Evolutionary conservation across 1,140 invertebrate species (phyloP).

Genomic region (Trichoplusia ni): DNA sequence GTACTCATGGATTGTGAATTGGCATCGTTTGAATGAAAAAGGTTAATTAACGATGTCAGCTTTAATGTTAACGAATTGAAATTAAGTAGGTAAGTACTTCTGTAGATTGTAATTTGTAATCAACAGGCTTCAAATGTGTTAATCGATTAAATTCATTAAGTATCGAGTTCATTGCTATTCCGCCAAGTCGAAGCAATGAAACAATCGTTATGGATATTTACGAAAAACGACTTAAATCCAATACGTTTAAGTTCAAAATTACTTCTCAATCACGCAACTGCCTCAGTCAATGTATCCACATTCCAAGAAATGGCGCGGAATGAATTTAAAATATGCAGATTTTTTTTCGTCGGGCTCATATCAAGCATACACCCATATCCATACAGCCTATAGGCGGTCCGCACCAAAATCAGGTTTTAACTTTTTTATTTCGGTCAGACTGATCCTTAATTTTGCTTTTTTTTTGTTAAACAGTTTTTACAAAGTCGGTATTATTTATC

Average conservation of each 20-base stretch:
- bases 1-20: too few relatives aligned
- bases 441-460: not conserved
- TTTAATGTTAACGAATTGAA: too few relatives aligned
- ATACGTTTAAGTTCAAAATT: not conserved
- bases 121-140: not conserved
- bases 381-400: not conserved
- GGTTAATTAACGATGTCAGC: too few relatives aligned
- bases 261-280: not conserved
- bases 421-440: not conserved
- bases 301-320: slow-evolving; percentile 26
- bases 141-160: not conserved
- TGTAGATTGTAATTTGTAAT: not conserved
- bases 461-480: not conserved
- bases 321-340: slow-evolving; percentile 20
- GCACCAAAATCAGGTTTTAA: slow-evolving; percentile 1
- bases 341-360: not conserved
- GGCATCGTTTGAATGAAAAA: too few relatives aligned
- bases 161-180: slow-evolving; percentile 23
- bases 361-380: not conserved
- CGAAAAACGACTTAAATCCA: not conserved
- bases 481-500: too few relatives aligned
- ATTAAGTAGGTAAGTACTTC: not conserved
- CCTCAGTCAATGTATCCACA: not conserved
- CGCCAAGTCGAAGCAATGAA: slow-evolving; percentile 7
- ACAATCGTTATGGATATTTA: not conserved